A percentile compares a stretch with the other conserved stretches of the same genome.
Evolutionary conservation across 2,797 vertebrate genomes (phyloP).

Genomic region (Liasis olivaceus): DNA sequence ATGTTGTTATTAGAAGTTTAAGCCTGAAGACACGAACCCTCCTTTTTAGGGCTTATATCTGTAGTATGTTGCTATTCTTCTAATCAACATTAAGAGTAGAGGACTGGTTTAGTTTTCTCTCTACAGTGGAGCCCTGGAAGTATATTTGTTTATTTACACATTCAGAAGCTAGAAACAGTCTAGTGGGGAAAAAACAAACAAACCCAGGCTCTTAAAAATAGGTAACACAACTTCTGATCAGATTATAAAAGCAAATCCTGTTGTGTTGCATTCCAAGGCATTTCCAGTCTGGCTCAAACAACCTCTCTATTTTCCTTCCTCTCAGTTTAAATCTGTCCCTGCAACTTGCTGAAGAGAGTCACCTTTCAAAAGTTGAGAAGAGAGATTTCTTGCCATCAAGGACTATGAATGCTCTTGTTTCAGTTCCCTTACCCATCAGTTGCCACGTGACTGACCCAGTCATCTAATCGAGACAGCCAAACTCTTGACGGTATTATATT

Average conservation of each 20-base stretch:
- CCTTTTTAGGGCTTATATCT: constrained; percentile 12
- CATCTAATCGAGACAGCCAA: background rate
- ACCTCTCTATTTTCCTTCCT: background rate
- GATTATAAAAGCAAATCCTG: background rate
- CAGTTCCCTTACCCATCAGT: background rate
- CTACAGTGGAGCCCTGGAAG: background rate
- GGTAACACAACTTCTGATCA: background rate
- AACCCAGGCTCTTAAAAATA: background rate
- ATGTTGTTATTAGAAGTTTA: constrained; percentile 34
- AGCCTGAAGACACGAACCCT: constrained; percentile 12
- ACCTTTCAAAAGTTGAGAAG: background rate
- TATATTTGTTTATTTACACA: background rate
- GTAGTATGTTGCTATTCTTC: background rate
- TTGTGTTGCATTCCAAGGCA: background rate
- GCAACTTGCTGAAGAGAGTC: background rate
- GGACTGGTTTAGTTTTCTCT: background rate
- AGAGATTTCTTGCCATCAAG: background rate
- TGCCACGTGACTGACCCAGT: background rate
- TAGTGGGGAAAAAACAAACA: background rate
- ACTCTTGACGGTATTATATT: background rate
- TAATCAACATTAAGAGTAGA: background rate
- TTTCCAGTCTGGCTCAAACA: background rate
- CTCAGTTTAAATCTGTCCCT: background rate
- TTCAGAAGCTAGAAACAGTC: background rate
- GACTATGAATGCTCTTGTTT: background rate